These are phyloP conservation scores for Zaprionus ghesquierei DNA, from an alignment of 1,140 invertebrate species.

Conservation along the genomic window DNA sequence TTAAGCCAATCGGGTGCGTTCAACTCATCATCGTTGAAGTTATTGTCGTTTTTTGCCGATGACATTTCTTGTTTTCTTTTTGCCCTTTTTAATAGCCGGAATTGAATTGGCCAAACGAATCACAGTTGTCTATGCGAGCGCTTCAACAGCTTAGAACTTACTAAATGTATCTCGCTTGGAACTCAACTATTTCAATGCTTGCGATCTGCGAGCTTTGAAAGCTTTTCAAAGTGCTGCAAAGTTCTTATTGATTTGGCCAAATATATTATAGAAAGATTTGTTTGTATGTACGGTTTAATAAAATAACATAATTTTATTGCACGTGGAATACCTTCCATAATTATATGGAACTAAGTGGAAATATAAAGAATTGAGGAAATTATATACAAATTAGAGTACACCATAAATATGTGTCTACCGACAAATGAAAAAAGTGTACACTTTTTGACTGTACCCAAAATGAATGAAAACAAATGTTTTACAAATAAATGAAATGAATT, in stretches of 20 bases:
- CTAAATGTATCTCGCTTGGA: neutral
- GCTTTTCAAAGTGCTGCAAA: neutral
- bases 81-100: neutral
- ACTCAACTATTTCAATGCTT: neutral
- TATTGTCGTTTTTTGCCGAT: neutral
- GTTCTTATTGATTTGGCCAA: neutral
- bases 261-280: too few species aligned
- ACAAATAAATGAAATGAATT: too few species aligned
- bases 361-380: neutral
- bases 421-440: too few species aligned
- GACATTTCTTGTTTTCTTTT: slow-evolving; percentile 35
- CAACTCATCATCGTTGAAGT: slow-evolving; percentile 63
- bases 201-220: neutral
- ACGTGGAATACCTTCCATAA: neutral
- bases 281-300: too few species aligned
- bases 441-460: too few species aligned
- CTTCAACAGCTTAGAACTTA: neutral
- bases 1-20: slow-evolving; percentile 60
- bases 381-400: neutral
- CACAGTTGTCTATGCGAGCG: neutral
- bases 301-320: too few species aligned
- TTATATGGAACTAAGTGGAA: neutral
- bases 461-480: too few species aligned
- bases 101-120: neutral
- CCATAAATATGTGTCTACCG: too few species aligned